Conservation (phyloP, 1,140 invertebrate species). For the Arion vulgaris region DNA sequence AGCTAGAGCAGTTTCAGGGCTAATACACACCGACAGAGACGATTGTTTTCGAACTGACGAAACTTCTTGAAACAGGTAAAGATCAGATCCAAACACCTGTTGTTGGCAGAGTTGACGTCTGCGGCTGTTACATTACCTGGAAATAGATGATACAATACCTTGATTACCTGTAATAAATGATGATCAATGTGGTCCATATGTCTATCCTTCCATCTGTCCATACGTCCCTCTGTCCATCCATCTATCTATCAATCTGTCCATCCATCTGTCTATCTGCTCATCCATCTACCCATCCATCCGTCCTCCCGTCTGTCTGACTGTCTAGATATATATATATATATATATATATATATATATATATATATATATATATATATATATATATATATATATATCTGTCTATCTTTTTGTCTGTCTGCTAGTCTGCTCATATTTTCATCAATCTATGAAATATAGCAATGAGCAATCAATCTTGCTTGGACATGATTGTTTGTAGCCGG, state of each 20-base stretch:
- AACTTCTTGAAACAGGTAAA: neutral
- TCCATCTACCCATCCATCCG: neutral
- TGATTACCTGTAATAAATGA: no score
- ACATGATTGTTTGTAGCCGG: no score
- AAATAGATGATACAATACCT: neutral
- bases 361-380: conserved; percentile 2
- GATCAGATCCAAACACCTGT: neutral
- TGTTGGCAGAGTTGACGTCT: neutral
- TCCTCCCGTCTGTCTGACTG: conserved; percentile 5
- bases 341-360: conserved; percentile 3
- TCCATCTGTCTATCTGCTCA: neutral
- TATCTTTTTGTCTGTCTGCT: conserved; percentile 9
- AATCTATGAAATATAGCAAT: no score
- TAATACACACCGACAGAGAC: neutral
- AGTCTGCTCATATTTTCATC: neutral
- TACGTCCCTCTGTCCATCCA: conserved; percentile 13
- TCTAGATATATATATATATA: conserved; percentile 10
- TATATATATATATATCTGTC: conserved; percentile 4
- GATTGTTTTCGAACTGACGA: neutral
- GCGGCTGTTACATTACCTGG: neutral
- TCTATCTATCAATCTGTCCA: conserved; percentile 1
- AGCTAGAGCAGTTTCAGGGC: no score
- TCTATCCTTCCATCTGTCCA: conserved; percentile 9
- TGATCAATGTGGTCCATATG: neutral
- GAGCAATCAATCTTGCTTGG: no score